These are phyloP conservation scores for Lithosia quadra DNA, from an alignment of 2,888 invertebrate species.

Conservation along the genomic window DNA sequence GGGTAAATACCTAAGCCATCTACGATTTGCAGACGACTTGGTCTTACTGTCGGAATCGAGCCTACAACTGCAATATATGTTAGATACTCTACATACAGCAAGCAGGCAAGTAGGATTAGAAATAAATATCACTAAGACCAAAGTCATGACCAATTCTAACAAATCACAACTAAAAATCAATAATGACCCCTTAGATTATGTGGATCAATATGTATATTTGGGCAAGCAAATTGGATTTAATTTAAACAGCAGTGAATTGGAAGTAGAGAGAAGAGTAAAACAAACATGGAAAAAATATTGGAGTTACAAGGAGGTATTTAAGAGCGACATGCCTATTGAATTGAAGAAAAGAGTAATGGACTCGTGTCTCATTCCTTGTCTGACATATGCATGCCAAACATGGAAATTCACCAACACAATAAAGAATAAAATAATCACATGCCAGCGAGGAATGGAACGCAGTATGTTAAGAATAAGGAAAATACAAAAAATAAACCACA, in stretches of 20 bases:
- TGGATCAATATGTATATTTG: too few relatives aligned
- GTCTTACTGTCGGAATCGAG: neutral
- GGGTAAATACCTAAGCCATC: neutral
- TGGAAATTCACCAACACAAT: slow-evolving; percentile 21
- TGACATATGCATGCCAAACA: slow-evolving; percentile 22
- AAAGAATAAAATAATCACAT: slow-evolving; percentile 19
- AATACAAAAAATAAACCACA: slow-evolving; percentile 8
- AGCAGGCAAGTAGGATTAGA: neutral
- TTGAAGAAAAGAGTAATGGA: too few relatives aligned
- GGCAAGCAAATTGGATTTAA: too few relatives aligned
- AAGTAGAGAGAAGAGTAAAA: too few relatives aligned
- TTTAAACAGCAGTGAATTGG: too few relatives aligned
- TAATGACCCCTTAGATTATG: too few relatives aligned
- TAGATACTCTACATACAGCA: neutral
- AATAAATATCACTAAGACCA: neutral
- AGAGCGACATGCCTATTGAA: too few relatives aligned
- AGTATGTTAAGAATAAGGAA: slow-evolving; percentile 17
- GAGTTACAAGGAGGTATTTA: too few relatives aligned
- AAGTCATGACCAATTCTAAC: neutral
- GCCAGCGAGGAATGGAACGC: slow-evolving; percentile 19
- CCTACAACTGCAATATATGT: neutral
- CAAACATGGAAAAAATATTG: too few relatives aligned
- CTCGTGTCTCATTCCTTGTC: slow-evolving; percentile 2
- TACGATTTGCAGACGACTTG: neutral
- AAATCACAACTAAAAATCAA: too few relatives aligned